phyloP scores from a whole-genome alignment of 2,797 vertebrate genomes.

The Cichlasoma orientale region DNA sequence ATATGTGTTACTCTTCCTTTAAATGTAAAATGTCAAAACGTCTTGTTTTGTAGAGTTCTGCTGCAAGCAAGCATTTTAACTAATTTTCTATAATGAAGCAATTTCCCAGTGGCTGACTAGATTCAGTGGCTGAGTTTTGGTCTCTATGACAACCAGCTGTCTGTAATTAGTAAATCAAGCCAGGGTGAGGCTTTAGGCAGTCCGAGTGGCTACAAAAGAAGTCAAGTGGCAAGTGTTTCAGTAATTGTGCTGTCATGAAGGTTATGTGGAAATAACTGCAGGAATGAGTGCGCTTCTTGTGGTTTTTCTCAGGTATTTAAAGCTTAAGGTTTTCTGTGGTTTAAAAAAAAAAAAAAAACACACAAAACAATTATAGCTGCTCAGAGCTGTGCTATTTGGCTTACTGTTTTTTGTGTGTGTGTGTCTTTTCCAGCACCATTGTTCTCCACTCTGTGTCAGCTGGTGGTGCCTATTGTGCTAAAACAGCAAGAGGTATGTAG shows the following conservation, averaged over 20 bases:
- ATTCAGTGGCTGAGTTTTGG: conserved; percentile 55
- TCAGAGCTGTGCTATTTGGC: conserved; percentile 4
- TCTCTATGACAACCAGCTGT: conserved; percentile 78
- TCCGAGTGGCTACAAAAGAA: conserved; percentile 35
- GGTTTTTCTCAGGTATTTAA: conserved; percentile 59
- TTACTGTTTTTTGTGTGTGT: conserved; percentile 8
- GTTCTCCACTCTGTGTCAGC: conserved; percentile 59
- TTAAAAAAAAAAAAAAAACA: background rate
- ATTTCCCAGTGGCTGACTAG: conserved; percentile 56
- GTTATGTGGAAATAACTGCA: conserved; percentile 27
- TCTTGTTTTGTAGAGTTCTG: conserved; percentile 19
- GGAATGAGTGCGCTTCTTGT: conserved; percentile 39
- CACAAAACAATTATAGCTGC: background rate
- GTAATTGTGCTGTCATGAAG: conserved; percentile 16
- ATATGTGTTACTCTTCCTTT: conserved; percentile 6
- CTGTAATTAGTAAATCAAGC: conserved; percentile 78
- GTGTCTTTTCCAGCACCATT: conserved; percentile 45
- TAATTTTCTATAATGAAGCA: conserved; percentile 64
- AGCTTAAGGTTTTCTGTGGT: conserved; percentile 3
- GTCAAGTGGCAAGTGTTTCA: conserved; percentile 24
- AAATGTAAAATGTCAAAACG: conserved; percentile 30
- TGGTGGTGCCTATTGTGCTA: conserved; percentile 72
- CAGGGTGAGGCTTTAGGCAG: conserved; percentile 26
- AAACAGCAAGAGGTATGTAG: conserved; percentile 70
- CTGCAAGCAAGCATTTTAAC: conserved; percentile 33